Conservation (phyloP, 2,797 vertebrate species). For the Sus cebifrons region DNA sequence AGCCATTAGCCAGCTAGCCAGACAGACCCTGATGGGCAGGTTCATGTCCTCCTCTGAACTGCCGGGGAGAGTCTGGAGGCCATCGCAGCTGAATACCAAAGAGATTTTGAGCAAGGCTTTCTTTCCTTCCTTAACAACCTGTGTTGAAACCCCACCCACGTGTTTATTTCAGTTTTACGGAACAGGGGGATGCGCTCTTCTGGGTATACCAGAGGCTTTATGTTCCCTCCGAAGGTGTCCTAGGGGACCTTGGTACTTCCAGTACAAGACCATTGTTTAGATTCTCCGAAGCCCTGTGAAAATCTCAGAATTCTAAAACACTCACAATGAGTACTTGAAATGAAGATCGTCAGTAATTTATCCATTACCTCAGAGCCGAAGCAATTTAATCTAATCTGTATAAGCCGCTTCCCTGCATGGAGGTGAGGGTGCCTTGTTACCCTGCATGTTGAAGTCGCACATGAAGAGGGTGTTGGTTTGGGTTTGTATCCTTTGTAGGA, state of each 20-base stretch:
- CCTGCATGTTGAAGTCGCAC: neutral
- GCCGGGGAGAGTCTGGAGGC: conserved; percentile 34
- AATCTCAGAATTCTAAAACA: conserved; percentile 57
- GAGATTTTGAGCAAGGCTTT: conserved; percentile 26
- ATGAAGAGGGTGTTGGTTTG: neutral
- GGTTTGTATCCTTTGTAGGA: conserved; percentile 11
- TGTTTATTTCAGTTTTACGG: neutral
- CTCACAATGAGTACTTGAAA: conserved; percentile 11
- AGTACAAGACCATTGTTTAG: conserved; percentile 33
- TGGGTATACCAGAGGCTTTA: neutral
- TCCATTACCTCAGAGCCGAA: conserved; percentile 57
- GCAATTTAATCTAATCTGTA: conserved; percentile 17
- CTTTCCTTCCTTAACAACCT: conserved; percentile 22
- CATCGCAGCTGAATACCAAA: conserved; percentile 31
- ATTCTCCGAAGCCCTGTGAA: conserved; percentile 28
- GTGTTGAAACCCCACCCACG: conserved; percentile 16
- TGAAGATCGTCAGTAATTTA: conserved; percentile 14
- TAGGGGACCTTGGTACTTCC: neutral
- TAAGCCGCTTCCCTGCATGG: neutral
- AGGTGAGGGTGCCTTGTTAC: neutral
- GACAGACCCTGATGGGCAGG: neutral
- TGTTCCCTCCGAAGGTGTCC: conserved; percentile 11
- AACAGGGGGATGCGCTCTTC: neutral
- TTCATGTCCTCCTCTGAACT: conserved; percentile 30
- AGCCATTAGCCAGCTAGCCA: neutral